A percentile compares a stretch with the other conserved stretches of the same genome.
Conservation (phyloP, 2,888 invertebrate genomes). For the Trichopoda pennipes region DNA sequence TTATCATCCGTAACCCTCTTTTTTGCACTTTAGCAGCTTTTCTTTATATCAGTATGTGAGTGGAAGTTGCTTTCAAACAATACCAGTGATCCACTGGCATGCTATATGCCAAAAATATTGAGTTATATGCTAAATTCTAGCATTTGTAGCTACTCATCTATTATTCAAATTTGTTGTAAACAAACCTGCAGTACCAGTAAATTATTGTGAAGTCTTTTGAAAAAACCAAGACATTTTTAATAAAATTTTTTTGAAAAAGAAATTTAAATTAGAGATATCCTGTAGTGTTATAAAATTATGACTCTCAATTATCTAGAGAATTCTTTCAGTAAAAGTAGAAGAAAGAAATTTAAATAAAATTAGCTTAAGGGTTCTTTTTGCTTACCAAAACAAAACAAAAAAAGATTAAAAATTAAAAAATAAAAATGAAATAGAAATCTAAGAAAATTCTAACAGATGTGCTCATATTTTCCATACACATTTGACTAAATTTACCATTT, state of each 20-base stretch:
- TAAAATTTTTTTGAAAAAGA: not conserved
- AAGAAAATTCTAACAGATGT: conserved; percentile 63
- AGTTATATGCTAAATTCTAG: no score
- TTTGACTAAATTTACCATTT: conserved; percentile 20
- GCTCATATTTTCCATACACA: conserved; percentile 49
- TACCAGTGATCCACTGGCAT: no score
- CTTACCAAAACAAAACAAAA: not conserved
- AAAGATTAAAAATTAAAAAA: not conserved
- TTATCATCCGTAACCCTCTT: no score
- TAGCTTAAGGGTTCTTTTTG: conserved; percentile 43
- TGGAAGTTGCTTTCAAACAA: no score
- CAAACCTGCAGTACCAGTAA: no score
- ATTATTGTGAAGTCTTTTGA: no score
- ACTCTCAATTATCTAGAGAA: conserved; percentile 57
- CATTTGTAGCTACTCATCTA: no score
- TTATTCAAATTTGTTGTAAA: no score
- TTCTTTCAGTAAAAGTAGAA: not conserved
- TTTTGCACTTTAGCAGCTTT: no score
- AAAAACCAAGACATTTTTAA: no score
- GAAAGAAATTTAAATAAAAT: conserved; percentile 9
- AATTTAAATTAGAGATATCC: conserved; percentile 51
- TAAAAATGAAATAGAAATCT: not conserved
- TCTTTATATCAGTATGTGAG: no score
- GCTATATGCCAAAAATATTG: no score
- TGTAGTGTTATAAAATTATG: conserved; percentile 57